A percentile compares a stretch with the other conserved stretches of the same genome.
Evolutionary conservation across 2,113 vertebrate genomes (phyloP).

Genomic region (Sceloporus undulatus): DNA sequence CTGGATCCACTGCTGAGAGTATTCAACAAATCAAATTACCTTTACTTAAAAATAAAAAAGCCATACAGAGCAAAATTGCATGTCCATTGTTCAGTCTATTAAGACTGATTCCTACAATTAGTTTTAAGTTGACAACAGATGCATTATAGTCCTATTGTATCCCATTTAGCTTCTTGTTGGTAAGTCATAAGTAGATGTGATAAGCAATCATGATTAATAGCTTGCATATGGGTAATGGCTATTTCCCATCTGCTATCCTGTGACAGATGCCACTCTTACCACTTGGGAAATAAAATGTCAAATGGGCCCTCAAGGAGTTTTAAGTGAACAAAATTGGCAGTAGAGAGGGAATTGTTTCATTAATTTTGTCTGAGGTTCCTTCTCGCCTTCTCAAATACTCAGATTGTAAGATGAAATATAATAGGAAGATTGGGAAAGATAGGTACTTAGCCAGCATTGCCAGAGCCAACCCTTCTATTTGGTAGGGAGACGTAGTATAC

Average conservation of each 20-base stretch:
- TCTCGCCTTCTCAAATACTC: not conserved
- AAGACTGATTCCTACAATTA: constrained; percentile 17
- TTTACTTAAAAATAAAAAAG: not conserved
- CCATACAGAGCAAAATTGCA: not conserved
- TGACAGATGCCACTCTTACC: constrained; percentile 27
- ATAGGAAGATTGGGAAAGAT: too few relatives aligned
- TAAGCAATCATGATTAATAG: constrained; percentile 26
- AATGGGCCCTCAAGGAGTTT: constrained; percentile 24
- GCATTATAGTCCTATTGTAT: constrained; percentile 1
- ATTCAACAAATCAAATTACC: not conserved
- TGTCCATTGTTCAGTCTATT: not conserved
- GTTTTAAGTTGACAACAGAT: constrained; percentile 15
- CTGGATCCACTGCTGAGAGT: not conserved
- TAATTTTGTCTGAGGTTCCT: constrained; percentile 2
- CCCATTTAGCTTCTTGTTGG: not conserved
- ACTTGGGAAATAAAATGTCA: constrained; percentile 17
- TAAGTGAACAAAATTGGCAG: constrained; percentile 12
- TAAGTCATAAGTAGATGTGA: not conserved
- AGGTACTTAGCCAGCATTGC: too few relatives aligned
- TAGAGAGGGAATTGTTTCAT: not conserved
- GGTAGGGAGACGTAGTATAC: too few relatives aligned
- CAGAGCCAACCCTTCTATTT: too few relatives aligned
- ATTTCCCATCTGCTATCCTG: constrained; percentile 21
- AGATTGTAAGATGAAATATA: not conserved
- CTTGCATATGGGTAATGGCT: constrained; percentile 26